Conservation (phyloP, 2,797 vertebrate species). For the Macropus fuliginosus region DNA sequence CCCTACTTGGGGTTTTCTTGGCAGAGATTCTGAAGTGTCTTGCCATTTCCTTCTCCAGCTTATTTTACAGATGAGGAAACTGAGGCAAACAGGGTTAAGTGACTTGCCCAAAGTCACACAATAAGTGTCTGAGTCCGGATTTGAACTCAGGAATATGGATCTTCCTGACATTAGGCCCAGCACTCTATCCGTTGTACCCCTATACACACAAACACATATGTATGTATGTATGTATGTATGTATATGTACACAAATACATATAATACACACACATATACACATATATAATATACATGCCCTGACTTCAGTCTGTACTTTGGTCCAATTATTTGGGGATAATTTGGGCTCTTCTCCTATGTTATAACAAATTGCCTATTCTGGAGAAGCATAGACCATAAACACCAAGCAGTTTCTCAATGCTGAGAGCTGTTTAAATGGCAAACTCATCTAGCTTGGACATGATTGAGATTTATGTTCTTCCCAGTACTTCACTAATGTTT, state of each 20-base stretch:
- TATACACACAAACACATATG: too few species aligned
- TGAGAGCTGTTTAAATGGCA: slow-evolving; percentile 6
- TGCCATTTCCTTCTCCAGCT: background rate
- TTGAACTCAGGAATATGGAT: background rate
- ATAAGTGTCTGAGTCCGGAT: background rate
- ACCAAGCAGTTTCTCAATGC: background rate
- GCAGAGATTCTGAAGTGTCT: background rate
- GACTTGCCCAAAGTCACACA: background rate
- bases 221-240: too few species aligned
- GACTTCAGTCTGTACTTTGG: slow-evolving; percentile 33
- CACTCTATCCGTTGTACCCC: background rate
- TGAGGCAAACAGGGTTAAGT: background rate
- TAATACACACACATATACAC: background rate
- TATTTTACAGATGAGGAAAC: background rate
- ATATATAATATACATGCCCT: background rate
- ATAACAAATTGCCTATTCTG: slow-evolving; percentile 13
- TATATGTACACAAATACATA: background rate
- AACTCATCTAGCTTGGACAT: slow-evolving; percentile 11
- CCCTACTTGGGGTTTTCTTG: background rate
- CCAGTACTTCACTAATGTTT: slow-evolving; percentile 28
- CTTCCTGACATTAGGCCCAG: background rate
- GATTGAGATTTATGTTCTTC: slow-evolving; percentile 37
- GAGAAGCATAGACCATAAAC: slow-evolving; percentile 6
- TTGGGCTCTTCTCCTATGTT: background rate
- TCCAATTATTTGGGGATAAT: slow-evolving; percentile 8